Percentiles rank a stretch among this genome's conserved stretches.
Conservation (phyloP, 2,888 invertebrate species). For the Lepetodrilus schrolli region DNA sequence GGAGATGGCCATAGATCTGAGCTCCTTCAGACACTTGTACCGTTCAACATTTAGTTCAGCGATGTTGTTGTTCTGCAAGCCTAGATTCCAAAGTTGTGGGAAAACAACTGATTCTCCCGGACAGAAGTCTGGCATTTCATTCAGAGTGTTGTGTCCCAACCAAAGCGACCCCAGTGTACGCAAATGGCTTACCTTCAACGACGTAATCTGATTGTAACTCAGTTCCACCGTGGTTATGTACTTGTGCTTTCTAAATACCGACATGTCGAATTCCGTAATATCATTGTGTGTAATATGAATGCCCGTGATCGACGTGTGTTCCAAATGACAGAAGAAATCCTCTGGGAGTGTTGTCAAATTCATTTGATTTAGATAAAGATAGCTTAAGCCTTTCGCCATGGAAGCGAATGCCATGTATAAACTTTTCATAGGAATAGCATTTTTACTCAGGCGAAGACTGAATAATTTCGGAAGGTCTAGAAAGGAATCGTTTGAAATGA, state of each 20-base stretch:
- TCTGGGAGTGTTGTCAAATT: background rate
- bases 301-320: too few relatives aligned
- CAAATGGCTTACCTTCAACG: background rate
- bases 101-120: background rate
- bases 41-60: background rate
- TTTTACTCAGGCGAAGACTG: background rate
- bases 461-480: background rate
- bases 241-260: background rate
- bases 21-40: background rate
- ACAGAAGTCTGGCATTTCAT: background rate
- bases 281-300: background rate
- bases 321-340: background rate
- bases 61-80: background rate
- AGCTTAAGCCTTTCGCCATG: background rate
- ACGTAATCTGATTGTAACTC: background rate
- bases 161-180: background rate
- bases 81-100: background rate
- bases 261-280: background rate
- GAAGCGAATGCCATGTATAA: background rate
- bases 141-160: background rate
- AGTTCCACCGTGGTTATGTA: background rate
- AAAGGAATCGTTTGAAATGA: background rate
- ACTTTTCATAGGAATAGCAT: background rate
- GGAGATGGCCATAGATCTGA: background rate
- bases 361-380: background rate